Evolutionary conservation across 2,797 vertebrate genomes (phyloP), one percentile per base, ranked within the genome.

Genomic region (Clarias laeviceps): DNA sequence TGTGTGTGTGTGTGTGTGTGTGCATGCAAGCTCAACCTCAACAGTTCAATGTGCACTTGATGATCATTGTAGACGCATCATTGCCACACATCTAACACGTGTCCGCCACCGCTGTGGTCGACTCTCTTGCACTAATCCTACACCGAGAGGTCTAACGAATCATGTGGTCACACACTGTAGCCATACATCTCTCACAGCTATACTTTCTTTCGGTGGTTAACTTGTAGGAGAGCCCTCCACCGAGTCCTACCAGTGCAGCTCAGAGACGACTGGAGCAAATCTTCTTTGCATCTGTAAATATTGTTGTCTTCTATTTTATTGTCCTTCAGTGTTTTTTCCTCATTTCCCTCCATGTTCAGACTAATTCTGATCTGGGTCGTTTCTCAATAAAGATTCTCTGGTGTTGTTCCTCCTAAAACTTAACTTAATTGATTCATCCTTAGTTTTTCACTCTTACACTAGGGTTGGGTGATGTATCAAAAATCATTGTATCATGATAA

Each of bases 221-320:
- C 95, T 93, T 95, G 86, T 95, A 98, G 97, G 96, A 94, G 90
- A 92, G 91, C 85, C 91, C 15, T 73, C 91, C 15, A 68, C 92
- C 94, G 93, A 97, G 94, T 91, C 94, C 96, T 0, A 91, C 93
- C 1, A 97, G 97, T 91, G 97, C 97, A 90, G 97, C 97, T 34
- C 96, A 96, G 93, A 96, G 93, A 89, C 96, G 96, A 40, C 94
- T 98, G 91, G 97, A 98, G 95, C 97, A 95, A 96, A 98, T 98
- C 96, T 99, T 98, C 97, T 92, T 90, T 37, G 82, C 94, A 85
- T 92, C 97, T 94, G 97, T 98, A 97, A 97, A 94, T 80, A 97
- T 94, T 81, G 70, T 77, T 72, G 18, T 80, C 8, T n/a, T 68
- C 77, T 64, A 11, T 4, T 80, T 6, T 1, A 15, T 20, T 34